Evolutionary conservation across 2,888 invertebrate species (phyloP), one percentile per base, ranked within the genome.

Genomic region (Chelonus formosanus): DNA sequence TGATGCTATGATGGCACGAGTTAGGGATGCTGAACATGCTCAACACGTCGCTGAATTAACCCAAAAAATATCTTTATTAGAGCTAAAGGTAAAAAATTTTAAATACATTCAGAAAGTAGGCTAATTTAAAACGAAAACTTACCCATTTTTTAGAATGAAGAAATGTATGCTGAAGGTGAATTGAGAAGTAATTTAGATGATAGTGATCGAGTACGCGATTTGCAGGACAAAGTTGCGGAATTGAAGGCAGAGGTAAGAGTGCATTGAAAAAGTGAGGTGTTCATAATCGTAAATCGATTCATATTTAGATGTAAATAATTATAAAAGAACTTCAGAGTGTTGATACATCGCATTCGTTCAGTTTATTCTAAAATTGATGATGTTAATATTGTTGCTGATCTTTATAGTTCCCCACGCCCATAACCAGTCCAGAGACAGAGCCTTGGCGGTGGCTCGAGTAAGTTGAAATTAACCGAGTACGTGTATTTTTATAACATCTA

Each of bases 11-110:
- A 94, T 95, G 89, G 92, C 94, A 0, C 90, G 95, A 77, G 96
- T 98, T 70, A 90, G 94, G 73, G 97, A 97, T 78, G 95, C 97
- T 67, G 98, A 98, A 82, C 95, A 95, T 78, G 92, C 96, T 66
- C 97, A 98, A 85, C 89, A 92, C 68, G 92, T 98, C 68, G 97
- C 97, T 3, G 97, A 97, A 84, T 88, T 98, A 34, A 93, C 93
- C 72, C 96, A 96, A 76, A 95, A 95, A 86, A 94, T 98, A 68
- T 96, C 97, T 5, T 91, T 95, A 79, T 89, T 97, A 74, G 97
- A 98, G 86, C 88, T 95, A 72, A 95, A 95, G 89, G 96, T 94
- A 81, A 75, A 20, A 20, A 44, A 40, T n/a, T 8, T 44, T 35
- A 8, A 7, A 20, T 43, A 20, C 20, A 20, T 2, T 2, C 20